Percentiles rank a stretch among this genome's conserved stretches.
Evolutionary conservation across 2,888 invertebrate species (phyloP).

Genomic region (Drosophila siamana): DNA sequence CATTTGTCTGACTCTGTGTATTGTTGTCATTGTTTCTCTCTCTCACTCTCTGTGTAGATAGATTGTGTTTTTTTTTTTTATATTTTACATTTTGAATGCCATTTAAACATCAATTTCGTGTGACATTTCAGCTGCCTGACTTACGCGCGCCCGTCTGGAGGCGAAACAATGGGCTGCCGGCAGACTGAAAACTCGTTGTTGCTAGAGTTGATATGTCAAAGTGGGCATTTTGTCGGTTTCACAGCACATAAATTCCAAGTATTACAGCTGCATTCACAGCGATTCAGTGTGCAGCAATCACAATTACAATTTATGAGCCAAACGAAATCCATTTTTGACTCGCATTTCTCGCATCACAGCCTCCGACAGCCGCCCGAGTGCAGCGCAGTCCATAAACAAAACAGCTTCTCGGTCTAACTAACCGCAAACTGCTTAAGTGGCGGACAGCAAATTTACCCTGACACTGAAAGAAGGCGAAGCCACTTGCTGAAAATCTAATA

Average conservation of each 20-base stretch:
- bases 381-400: conserved; percentile 61
- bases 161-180: conserved; percentile 36
- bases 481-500: conserved; percentile 79
- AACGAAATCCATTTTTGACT: conserved; percentile 14
- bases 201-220: conserved; percentile 9
- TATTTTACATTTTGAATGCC: conserved; percentile 63
- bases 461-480: conserved; percentile 27
- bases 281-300: conserved; percentile 39
- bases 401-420: conserved; percentile 69
- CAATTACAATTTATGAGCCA: conserved; percentile 49
- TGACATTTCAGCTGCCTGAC: conserved; percentile 68
- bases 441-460: conserved; percentile 47
- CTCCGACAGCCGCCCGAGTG: too few relatives aligned
- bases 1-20: conserved; percentile 57
- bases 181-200: background rate
- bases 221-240: conserved; percentile 30
- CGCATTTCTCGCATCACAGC: conserved; percentile 34
- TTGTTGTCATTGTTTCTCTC: conserved; percentile 39
- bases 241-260: conserved; percentile 42
- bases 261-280: conserved; percentile 21
- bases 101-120: conserved; percentile 73
- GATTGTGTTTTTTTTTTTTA: conserved; percentile 26
- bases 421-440: conserved; percentile 72
- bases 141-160: conserved; percentile 67
- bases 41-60: background rate